Evolutionary conservation across 2,113 vertebrate species (phyloP), one percentile per base, ranked within the genome.

Genomic region (Barbus barbus): DNA sequence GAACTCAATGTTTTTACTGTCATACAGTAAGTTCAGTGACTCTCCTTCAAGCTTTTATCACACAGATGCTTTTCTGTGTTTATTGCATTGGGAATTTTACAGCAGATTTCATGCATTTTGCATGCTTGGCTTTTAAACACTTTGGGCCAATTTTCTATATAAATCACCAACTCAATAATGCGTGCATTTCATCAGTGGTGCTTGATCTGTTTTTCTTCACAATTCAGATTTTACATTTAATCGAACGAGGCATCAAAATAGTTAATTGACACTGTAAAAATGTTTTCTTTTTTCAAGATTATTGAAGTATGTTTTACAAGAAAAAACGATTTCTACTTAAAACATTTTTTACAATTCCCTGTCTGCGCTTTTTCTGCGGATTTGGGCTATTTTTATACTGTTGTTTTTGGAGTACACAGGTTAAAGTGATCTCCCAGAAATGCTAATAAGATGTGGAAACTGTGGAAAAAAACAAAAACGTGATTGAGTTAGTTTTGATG

Each of bases 11-110:
- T 96, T 91, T 96, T 95, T 87, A 96, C 95, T 0, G 91, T 96
- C 91, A 96, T 95, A 89, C 96, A 96, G 95, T 97, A 91, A 96
- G 95, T 96, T 95, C 90, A 89, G 86, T 86, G 56, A 73, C 83
- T 87, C 73, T 86, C 73, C 18, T 72, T 14, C 28, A 33, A 26
- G 58, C 58, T 67, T 33, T 53, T 53, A 53, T 53, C 20, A 53
- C 51, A 53, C 28, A 1, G 4, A 12, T 44, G 71, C 41, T 18
- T 38, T 73, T 24, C 12, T 6, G 22, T 76, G 73, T 48, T 24
- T 56, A n/a, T 2, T 5, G 48, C 41, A n/a, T 22, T 74, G 12
- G 7, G 20, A n/a, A 48, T 36, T 51, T 26, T 1, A 13, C 36
- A 41, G 53, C 20, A 4, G 8, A 20, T 36, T 36, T 67, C 63